These are phyloP conservation scores for Chirona hameri DNA, from an alignment of 2,888 invertebrate species.

Conservation along the genomic window DNA sequence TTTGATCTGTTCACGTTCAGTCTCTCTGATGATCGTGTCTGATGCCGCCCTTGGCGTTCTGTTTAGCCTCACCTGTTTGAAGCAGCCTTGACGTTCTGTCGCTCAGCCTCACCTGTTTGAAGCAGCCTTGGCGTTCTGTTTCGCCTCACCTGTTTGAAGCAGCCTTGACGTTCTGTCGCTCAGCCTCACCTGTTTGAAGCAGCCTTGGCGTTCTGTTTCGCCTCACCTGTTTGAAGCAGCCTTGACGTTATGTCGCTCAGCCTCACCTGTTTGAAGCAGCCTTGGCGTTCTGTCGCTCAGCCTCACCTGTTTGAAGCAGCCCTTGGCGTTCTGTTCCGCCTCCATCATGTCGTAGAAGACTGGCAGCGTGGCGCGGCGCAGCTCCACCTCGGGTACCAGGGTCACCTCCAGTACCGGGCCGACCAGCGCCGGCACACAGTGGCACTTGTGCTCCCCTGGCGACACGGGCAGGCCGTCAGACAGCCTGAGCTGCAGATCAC, in stretches of 20 bases:
- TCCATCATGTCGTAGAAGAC: constrained; percentile 96
- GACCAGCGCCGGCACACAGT: constrained; percentile 88
- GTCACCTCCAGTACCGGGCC: constrained; percentile 92
- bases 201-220: constrained; percentile 37
- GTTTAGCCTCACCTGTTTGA: no score
- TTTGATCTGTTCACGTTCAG: no score
- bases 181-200: constrained; percentile 62
- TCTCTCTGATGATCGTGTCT: no score
- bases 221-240: constrained; percentile 38
- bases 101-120: no score
- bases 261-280: constrained; percentile 38
- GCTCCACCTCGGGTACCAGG: constrained; percentile 75
- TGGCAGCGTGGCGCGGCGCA: constrained; percentile 83
- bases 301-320: constrained; percentile 81
- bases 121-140: constrained; percentile 75
- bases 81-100: no score
- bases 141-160: constrained; percentile 89
- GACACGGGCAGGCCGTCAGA: constrained; percentile 7
- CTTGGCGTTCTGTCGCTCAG: no score
- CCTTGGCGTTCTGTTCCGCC: constrained; percentile 75
- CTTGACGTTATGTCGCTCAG: no score
- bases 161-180: constrained; percentile 72
- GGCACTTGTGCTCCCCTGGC: constrained; percentile 73
- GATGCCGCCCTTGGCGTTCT: constrained; percentile 37
- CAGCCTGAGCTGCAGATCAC: no score